A percentile compares a stretch with the other conserved stretches of the same genome.
phyloP scores from a whole-genome alignment of 2,888 invertebrate genomes.

The Scelioninae gen. 2 region DNA sequence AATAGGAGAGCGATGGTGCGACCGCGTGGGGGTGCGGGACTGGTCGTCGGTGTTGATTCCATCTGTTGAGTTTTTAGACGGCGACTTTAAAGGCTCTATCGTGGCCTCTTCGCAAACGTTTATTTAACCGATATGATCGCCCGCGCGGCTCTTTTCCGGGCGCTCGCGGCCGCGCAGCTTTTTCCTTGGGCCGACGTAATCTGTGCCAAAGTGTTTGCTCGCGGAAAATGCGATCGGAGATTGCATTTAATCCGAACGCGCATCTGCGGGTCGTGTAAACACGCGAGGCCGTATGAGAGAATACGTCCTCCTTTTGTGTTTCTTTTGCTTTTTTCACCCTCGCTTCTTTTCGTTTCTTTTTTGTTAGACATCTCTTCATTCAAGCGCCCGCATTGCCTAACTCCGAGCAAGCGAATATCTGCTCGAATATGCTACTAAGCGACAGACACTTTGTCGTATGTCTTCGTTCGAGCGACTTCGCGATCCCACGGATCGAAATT shows the following conservation, averaged over 20 bases:
- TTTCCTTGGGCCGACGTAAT: conserved; percentile 63
- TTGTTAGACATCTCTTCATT: conserved; percentile 52
- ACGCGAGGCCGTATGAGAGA: conserved; percentile 33
- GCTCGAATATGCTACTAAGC: conserved; percentile 40
- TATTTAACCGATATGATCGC: conserved; percentile 72
- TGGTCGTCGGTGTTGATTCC: conserved; percentile 40
- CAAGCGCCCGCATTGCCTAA: conserved; percentile 33
- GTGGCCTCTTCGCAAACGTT: conserved; percentile 66
- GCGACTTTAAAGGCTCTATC: conserved; percentile 51
- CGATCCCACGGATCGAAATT: conserved; percentile 26
- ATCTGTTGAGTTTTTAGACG: conserved; percentile 47
- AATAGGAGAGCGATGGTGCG: conserved; percentile 17
- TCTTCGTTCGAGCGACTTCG: conserved; percentile 15
- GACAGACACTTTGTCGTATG: conserved; percentile 42
- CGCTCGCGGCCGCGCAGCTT: conserved; percentile 20
- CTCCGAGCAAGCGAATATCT: conserved; percentile 36
- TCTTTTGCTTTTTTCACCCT: conserved; percentile 16
- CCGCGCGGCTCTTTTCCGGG: conserved; percentile 34
- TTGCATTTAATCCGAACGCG: conserved; percentile 65
- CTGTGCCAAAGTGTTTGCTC: conserved; percentile 68
- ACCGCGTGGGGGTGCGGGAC: conserved; percentile 20
- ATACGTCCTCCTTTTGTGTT: conserved; percentile 29
- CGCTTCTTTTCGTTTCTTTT: conserved; percentile 37
- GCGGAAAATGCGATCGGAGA: conserved; percentile 66
- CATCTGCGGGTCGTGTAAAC: conserved; percentile 54